Base-by-base conservation (phyloP, 2,888 invertebrate species). In the Vanessa cardui region DNA sequence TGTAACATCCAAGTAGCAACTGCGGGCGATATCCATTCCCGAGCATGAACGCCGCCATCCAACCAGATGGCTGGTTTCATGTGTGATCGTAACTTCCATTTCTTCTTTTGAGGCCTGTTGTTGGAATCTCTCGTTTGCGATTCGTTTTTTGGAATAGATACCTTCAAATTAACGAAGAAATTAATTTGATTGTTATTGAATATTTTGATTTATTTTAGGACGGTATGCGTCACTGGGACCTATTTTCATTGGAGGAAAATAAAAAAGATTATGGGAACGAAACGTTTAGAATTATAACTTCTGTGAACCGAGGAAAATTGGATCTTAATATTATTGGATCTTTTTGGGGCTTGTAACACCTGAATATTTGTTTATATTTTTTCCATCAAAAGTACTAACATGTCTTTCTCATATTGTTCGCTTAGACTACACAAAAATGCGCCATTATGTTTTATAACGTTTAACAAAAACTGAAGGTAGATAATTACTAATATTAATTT, bases 21-120 rank as follows among this genome's bases (percentile, higher is more conserved):
- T 0, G 97, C 96, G 0, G 96, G 96, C 1, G 96, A 94, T 75
- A 97, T 96, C 97, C 97, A 97, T 86, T 97, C 97, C 75, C 95
- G 85, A 2, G 95, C 96, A 78, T 96, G 96, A 69, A 94, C 90
- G 0, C 97, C 97, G 12, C 96, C 97, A 79, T 97, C 97, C 45
- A 98, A 93, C 94, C 97, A 97, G 50, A 97, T 95, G 0, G 95
- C 95, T 5, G 96, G 95, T 73, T 96, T 96, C 76, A 91, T 85
- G 62, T 83, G 84, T 6, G 93, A 91, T 3, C 85, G 85, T 61
- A 93, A 75, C 71, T 89, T 90, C 80, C 93, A 93, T 66, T 93
- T 91, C 75, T 94, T 94, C 68, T 87, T 88, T 21, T 77, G 71
- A 1, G 75, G 81, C 72, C 84, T 88, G 45, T 64, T 74, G 20